Evolutionary conservation across 2,113 vertebrate species (phyloP), one percentile per base, ranked within the genome.

Genomic region (Atrichornis clamosus): DNA sequence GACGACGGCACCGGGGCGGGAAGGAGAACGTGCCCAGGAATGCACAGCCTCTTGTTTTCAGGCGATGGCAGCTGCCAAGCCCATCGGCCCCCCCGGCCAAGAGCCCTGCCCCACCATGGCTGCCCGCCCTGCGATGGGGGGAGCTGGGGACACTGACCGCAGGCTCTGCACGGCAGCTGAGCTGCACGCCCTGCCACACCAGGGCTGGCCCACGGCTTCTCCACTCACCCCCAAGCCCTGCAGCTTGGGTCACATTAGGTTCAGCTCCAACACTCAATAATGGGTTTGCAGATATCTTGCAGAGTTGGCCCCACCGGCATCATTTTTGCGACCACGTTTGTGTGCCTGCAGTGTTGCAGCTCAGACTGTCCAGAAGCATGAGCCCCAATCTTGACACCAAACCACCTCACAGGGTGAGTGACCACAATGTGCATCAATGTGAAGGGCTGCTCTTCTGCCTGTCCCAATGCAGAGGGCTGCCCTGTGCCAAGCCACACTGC

Each of bases 401-500:
- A 52, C 44, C 64, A 28, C 1, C 2, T 24, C 30, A 59, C 15
- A 13, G 49, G 5, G 5, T 2, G 15, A 69, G 63, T 6, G n/a
- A 60, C 28, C 28, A 6, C 0, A 6, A 65, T 4, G 27, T 4
- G 30, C 15, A 5, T 8, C n/a, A 9, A 22, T 16, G 8, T 0
- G 9, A 39, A 56, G 27, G 44, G 70, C 50, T 65, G 55, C 55
- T 50, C 50, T 21, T 50, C 56, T 30, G 33, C 64, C 49, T 11
- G 4, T 3, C n/a, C 21, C 47, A 23, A 0, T 0, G 44, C 67
- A 77, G 52, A 63, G 26, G 37, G 56, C 60, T 63, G 42, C 37
- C 46, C 74, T 50, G 37, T 0, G 0, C 39, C 12, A 4, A 47
- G 30, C 37, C 67, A 20, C 0, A 0, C 58, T 21, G n/a, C 72